phyloP scores from a whole-genome alignment of 1,140 invertebrate species.

The Formica selysi region DNA sequence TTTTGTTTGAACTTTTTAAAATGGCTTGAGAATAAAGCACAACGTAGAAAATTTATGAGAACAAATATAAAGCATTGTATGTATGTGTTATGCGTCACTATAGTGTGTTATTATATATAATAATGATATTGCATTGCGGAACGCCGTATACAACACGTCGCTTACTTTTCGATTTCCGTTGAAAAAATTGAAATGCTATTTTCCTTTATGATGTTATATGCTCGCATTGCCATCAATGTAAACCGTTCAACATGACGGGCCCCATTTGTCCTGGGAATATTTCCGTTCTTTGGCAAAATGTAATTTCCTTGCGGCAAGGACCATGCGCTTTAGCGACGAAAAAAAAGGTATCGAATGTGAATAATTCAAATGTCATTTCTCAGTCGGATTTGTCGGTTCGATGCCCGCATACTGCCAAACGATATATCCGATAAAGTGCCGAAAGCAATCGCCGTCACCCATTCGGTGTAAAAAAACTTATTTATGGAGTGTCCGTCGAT shows the following conservation, averaged over 20 bases:
- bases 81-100: not conserved
- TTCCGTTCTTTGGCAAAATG: slow-evolving; percentile 67
- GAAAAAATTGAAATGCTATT: slow-evolving; percentile 62
- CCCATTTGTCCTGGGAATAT: slow-evolving; percentile 51
- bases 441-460: slow-evolving; percentile 69
- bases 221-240: slow-evolving; percentile 38
- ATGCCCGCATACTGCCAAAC: slow-evolving; percentile 12
- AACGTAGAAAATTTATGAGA: slow-evolving; percentile 6
- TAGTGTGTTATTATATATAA: slow-evolving; percentile 6
- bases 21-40: no score
- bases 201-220: slow-evolving; percentile 45
- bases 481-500: slow-evolving; percentile 54
- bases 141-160: slow-evolving; percentile 14
- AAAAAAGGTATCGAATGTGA: slow-evolving; percentile 44
- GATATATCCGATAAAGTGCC: slow-evolving; percentile 63
- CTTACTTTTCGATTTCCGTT: slow-evolving; percentile 44
- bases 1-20: slow-evolving; percentile 4
- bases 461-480: slow-evolving; percentile 29
- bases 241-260: slow-evolving; percentile 43
- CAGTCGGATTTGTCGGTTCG: slow-evolving; percentile 44
- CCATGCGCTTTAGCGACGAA: not conserved
- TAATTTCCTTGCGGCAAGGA: slow-evolving; percentile 63
- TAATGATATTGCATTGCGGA: slow-evolving; percentile 30
- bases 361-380: slow-evolving; percentile 69
- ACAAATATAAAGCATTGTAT: not conserved